Evolutionary conservation across 2,888 invertebrate genomes (phyloP).

Genomic region (Atherix ibis): DNA sequence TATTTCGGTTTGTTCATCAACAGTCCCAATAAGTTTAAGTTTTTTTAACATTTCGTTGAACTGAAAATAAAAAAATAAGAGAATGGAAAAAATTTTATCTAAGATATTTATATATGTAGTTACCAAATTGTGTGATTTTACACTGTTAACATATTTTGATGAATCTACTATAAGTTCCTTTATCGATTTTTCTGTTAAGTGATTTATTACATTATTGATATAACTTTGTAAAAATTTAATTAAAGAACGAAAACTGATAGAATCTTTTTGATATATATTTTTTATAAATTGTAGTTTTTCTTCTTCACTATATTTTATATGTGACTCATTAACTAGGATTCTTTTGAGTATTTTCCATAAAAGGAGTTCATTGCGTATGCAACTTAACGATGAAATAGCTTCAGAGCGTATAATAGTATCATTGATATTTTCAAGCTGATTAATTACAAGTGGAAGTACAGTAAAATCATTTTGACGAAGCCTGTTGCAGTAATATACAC

Average conservation of each 20-base stretch:
- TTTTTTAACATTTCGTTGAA: constrained; percentile 1
- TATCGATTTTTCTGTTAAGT: neutral
- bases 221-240: constrained; percentile 3
- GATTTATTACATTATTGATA: neutral
- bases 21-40: neutral
- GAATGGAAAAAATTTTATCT: neutral
- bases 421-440: constrained; percentile 47
- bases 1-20: neutral
- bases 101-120: neutral
- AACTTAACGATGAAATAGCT: constrained; percentile 46
- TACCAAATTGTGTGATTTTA: neutral
- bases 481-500: constrained; percentile 28
- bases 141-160: constrained; percentile 4
- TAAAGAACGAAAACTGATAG: constrained; percentile 1
- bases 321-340: constrained; percentile 1
- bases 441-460: neutral
- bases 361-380: constrained; percentile 28
- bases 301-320: neutral
- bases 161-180: neutral
- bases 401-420: constrained; percentile 35
- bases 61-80: neutral
- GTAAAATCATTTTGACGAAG: constrained; percentile 27
- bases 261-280: constrained; percentile 5
- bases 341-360: constrained; percentile 1
- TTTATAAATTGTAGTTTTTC: constrained; percentile 5